A percentile compares a stretch with the other conserved stretches of the same genome.
These are phyloP conservation scores for Eudasyphora cyanicolor DNA, from an alignment of 2,888 invertebrate species.

Conservation along the genomic window DNA sequence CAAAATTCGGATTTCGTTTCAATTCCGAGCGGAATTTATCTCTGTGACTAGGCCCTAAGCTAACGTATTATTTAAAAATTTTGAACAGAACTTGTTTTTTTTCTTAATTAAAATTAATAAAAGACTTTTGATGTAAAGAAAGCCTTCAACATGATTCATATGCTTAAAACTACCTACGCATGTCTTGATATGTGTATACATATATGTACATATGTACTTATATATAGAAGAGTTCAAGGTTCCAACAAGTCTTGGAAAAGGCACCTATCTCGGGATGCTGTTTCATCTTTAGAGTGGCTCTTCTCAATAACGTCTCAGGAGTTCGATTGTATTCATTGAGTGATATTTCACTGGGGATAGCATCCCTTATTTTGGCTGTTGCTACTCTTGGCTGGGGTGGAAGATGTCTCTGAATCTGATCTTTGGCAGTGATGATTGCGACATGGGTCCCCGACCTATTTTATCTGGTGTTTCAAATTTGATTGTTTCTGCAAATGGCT, in stretches of 20 bases:
- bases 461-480: constrained; percentile 33
- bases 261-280: constrained; percentile 79
- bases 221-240: neutral
- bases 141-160: constrained; percentile 19
- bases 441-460: constrained; percentile 32
- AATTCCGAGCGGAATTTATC: too few relatives aligned
- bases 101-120: constrained; percentile 1
- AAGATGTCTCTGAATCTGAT: constrained; percentile 68
- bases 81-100: constrained; percentile 18
- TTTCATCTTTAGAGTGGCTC: constrained; percentile 77
- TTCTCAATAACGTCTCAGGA: constrained; percentile 74
- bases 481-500: constrained; percentile 50
- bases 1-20: too few relatives aligned
- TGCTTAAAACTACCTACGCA: neutral
- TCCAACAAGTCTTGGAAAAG: constrained; percentile 10
- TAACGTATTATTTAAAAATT: constrained; percentile 22
- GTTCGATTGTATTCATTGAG: constrained; percentile 78
- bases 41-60: too few relatives aligned
- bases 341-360: constrained; percentile 77
- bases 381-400: constrained; percentile 65
- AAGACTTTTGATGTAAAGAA: neutral
- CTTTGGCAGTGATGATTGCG: constrained; percentile 70
- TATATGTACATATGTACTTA: too few relatives aligned
- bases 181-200: too few relatives aligned
- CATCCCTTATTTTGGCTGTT: constrained; percentile 67